A percentile compares a stretch with the other conserved stretches of the same genome.
These are phyloP conservation scores for Polypterus senegalus DNA, from an alignment of 2,113 vertebrate genomes.

Conservation along the genomic window DNA sequence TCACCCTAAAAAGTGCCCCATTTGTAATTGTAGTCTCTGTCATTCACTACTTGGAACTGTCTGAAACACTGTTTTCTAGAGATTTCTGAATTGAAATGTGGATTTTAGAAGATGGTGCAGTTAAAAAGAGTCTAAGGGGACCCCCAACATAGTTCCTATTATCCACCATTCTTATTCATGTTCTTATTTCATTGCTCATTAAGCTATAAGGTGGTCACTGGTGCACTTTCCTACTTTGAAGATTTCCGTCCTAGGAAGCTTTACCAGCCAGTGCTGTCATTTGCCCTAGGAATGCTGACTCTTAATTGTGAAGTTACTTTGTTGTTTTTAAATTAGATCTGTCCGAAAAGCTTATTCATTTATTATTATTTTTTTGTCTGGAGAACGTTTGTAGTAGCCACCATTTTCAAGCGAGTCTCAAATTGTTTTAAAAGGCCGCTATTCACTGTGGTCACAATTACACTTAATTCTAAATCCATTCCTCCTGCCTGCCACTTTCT, in stretches of 20 bases:
- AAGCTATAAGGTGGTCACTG: neutral
- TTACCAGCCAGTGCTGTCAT: neutral
- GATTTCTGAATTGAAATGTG: too few relatives aligned
- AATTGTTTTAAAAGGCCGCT: conserved; percentile 4
- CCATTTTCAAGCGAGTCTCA: neutral
- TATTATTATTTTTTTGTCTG: neutral
- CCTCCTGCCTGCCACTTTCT: conserved; percentile 40
- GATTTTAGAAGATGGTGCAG: neutral
- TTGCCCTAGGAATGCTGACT: neutral
- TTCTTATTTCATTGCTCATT: neutral
- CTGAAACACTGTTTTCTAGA: too few relatives aligned
- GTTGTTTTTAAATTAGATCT: neutral
- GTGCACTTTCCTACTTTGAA: neutral
- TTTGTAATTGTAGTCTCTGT: too few relatives aligned
- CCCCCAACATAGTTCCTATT: neutral
- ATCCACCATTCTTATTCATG: neutral
- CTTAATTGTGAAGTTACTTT: neutral
- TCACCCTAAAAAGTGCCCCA: too few relatives aligned
- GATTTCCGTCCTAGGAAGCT: neutral
- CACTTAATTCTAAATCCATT: conserved; percentile 46
- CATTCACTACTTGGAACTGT: too few relatives aligned
- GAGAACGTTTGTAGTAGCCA: neutral
- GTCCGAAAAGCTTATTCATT: neutral
- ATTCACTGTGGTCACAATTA: conserved; percentile 36
- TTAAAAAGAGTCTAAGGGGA: neutral